Conservation (phyloP, 1,140 invertebrate species). For the Meteorus sp. region DNA sequence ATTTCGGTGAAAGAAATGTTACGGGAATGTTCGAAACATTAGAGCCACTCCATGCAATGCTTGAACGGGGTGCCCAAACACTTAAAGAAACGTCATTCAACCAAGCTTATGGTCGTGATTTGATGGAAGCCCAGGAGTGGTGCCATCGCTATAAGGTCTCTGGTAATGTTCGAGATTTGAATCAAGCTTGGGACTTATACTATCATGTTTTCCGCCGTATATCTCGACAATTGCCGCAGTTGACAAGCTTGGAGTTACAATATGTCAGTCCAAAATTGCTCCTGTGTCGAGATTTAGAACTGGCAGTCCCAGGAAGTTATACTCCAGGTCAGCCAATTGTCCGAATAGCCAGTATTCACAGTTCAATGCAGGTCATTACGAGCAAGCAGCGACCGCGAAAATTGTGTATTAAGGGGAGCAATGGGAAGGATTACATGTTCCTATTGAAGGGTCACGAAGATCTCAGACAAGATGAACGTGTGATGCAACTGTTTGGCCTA, state of each 20-base stretch:
- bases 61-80: constrained; percentile 92
- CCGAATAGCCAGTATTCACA: constrained; percentile 86
- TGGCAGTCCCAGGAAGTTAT: constrained; percentile 96
- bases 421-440: constrained; percentile 98
- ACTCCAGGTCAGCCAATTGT: constrained; percentile 85
- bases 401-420: constrained; percentile 88
- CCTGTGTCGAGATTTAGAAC: constrained; percentile 85
- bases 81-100: constrained; percentile 96
- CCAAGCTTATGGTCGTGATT: constrained; percentile 92
- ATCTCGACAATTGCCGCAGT: constrained; percentile 87
- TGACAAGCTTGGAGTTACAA: constrained; percentile 87
- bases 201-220: constrained; percentile 97
- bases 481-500: constrained; percentile 99
- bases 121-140: constrained; percentile 93
- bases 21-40: constrained; percentile 95
- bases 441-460: constrained; percentile 99
- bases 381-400: constrained; percentile 98
- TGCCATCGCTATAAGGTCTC: constrained; percentile 86
- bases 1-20: constrained; percentile 94
- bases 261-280: constrained; percentile 94
- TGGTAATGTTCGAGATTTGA: constrained; percentile 86
- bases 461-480: constrained; percentile 96
- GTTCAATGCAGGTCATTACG: constrained; percentile 85
- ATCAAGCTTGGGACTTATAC: constrained; percentile 98
- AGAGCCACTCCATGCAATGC: constrained; percentile 91